Conservation (phyloP, 2,113 vertebrate genomes). For the Puntigrus tetrazona region DNA sequence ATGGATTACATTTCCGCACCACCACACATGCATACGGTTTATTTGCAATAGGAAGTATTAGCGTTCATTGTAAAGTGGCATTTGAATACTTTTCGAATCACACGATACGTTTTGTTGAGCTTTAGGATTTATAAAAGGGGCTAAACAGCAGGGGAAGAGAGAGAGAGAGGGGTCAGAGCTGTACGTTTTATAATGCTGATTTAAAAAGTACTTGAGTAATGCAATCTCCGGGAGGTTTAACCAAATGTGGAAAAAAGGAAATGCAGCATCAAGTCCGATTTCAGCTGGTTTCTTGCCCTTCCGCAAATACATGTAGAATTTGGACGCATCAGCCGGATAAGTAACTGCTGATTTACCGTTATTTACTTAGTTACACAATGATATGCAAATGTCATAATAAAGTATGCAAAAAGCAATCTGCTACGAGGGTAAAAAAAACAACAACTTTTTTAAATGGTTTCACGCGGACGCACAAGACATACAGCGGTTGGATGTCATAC, state of each 20-base stretch:
- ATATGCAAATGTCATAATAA: background rate
- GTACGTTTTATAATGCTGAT: constrained; percentile 9
- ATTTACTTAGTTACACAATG: background rate
- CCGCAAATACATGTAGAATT: background rate
- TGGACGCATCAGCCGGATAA: background rate
- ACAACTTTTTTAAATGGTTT: background rate
- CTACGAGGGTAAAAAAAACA: background rate
- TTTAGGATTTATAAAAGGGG: constrained; percentile 11
- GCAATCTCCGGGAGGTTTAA: background rate
- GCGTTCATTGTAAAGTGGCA: background rate
- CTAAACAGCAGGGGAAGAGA: constrained; percentile 5
- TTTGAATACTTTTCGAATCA: constrained; percentile 18
- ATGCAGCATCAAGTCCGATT: background rate
- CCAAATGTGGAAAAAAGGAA: background rate
- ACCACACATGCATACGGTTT: background rate
- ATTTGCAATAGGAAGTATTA: background rate
- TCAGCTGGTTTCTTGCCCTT: background rate
- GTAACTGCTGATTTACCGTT: background rate
- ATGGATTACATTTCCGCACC: background rate
- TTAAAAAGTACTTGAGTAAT: background rate
- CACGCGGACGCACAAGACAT: background rate
- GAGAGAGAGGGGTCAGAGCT: background rate
- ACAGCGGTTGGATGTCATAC: constrained; percentile 6
- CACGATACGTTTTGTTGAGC: constrained; percentile 5
- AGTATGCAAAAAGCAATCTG: background rate